These are phyloP conservation scores for Arge pagana DNA, from an alignment of 2,888 invertebrate species.

Conservation along the genomic window DNA sequence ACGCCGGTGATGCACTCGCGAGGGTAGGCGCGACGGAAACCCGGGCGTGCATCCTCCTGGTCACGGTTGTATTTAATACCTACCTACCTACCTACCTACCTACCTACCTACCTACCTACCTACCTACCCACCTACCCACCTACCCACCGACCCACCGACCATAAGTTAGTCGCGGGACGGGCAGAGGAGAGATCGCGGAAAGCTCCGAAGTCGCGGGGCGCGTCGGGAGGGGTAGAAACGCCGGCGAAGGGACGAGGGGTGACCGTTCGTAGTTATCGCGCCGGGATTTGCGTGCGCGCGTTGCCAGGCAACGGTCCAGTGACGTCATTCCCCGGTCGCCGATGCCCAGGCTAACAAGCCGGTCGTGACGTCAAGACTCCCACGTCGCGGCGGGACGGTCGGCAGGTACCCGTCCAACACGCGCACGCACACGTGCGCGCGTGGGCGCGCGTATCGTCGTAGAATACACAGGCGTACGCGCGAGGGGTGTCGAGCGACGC, in stretches of 20 bases:
- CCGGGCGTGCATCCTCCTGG: too few relatives aligned
- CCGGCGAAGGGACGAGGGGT: conserved; percentile 5
- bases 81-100: too few relatives aligned
- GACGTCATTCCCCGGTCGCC: conserved; percentile 34
- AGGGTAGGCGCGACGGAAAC: too few relatives aligned
- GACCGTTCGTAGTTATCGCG: conserved; percentile 34
- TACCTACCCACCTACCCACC: too few relatives aligned
- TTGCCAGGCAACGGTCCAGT: conserved; percentile 43
- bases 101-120: too few relatives aligned
- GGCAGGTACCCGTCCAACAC: background rate
- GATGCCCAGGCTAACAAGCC: too few relatives aligned
- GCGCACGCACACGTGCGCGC: too few relatives aligned
- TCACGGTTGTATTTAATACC: too few relatives aligned
- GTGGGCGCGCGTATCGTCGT: too few relatives aligned
- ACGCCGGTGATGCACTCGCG: too few relatives aligned
- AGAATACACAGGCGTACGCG: conserved; percentile 3
- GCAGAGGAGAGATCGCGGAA: conserved; percentile 16
- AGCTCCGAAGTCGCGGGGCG: conserved; percentile 15
- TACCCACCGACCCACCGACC: too few relatives aligned
- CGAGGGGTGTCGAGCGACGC: conserved; percentile 12
- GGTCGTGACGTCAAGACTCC: conserved; percentile 42
- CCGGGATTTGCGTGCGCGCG: conserved; percentile 47
- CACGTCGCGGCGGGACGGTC: background rate
- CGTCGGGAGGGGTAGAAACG: background rate
- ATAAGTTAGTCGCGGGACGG: conserved; percentile 6